phyloP scores from a whole-genome alignment of 1,140 invertebrate species.

The Papilio polytes region DNA sequence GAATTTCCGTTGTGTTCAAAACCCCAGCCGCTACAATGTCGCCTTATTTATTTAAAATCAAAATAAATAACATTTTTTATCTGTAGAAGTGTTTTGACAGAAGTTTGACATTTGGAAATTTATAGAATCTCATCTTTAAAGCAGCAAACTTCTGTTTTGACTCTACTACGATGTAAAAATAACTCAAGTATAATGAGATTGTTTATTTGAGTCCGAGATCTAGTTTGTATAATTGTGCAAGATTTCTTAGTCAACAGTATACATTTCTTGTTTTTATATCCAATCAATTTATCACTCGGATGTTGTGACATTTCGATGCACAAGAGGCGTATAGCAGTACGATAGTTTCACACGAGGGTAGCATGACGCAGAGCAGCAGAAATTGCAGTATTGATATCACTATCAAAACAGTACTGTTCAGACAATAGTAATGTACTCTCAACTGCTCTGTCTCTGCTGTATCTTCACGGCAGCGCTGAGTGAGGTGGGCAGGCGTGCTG shows the following conservation, averaged over 20 bases:
- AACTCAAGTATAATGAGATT: not conserved
- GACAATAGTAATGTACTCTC: not conserved
- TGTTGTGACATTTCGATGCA: conserved; percentile 36
- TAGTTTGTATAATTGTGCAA: conserved; percentile 4
- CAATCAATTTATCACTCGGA: conserved; percentile 34
- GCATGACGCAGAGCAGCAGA: not conserved
- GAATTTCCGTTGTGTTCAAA: conserved; percentile 47
- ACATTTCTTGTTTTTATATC: conserved; percentile 27
- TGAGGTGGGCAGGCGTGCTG: not conserved
- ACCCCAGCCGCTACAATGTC: conserved; percentile 39
- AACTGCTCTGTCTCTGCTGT: not conserved
- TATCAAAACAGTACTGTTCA: not conserved
- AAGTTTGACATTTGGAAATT: conserved; percentile 26
- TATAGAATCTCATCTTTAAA: not conserved
- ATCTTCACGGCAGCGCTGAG: not conserved
- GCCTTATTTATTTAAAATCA: not conserved
- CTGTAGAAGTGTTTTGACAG: conserved; percentile 25
- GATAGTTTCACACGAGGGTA: conserved; percentile 21
- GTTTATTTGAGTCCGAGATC: not conserved
- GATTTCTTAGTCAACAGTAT: not conserved
- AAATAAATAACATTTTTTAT: not conserved
- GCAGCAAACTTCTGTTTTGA: conserved; percentile 30
- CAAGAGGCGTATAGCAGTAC: not conserved
- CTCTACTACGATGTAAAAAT: not conserved
- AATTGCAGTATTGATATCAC: not conserved